A percentile compares a stretch with the other conserved stretches of the same genome.
phyloP scores from a whole-genome alignment of 64 coral and sea anemone species.

The Actinia tenebrosa region DNA sequence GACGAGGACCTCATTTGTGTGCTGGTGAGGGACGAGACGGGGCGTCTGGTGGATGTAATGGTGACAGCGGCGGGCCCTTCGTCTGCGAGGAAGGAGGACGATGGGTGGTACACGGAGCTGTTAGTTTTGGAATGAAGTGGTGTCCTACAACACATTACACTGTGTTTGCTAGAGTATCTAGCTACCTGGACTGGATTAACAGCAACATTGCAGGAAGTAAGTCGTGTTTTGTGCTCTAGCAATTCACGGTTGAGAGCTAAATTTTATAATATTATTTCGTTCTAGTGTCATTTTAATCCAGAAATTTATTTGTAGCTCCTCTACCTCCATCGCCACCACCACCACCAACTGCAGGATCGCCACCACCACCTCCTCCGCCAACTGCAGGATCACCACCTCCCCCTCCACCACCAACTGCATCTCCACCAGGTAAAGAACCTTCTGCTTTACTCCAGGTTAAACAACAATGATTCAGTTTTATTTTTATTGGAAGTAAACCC shows the following conservation, averaged over 20 bases:
- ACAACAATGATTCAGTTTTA: too few relatives aligned
- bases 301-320: neutral
- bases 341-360: neutral
- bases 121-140: constrained; percentile 44
- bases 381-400: neutral
- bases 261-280: neutral
- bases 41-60: constrained; percentile 50
- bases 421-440: neutral
- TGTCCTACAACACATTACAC: constrained; percentile 68
- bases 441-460: too few relatives aligned
- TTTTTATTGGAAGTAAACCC: too few relatives aligned
- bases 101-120: constrained; percentile 66
- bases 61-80: constrained; percentile 59
- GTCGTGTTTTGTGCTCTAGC: neutral
- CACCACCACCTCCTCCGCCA: neutral
- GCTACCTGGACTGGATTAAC: constrained; percentile 50
- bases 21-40: constrained; percentile 41
- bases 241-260: too few relatives aligned
- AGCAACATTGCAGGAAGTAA: constrained; percentile 4
- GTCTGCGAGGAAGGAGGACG: constrained; percentile 42
- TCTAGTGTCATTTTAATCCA: neutral
- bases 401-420: neutral
- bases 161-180: constrained; percentile 55
- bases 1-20: constrained; percentile 49
- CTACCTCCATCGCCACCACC: neutral